Percentiles rank a stretch among this genome's conserved stretches.
These are phyloP conservation scores for Daktulosphaira vitifoliae DNA, from an alignment of 1,140 invertebrate genomes.

Conservation along the genomic window DNA sequence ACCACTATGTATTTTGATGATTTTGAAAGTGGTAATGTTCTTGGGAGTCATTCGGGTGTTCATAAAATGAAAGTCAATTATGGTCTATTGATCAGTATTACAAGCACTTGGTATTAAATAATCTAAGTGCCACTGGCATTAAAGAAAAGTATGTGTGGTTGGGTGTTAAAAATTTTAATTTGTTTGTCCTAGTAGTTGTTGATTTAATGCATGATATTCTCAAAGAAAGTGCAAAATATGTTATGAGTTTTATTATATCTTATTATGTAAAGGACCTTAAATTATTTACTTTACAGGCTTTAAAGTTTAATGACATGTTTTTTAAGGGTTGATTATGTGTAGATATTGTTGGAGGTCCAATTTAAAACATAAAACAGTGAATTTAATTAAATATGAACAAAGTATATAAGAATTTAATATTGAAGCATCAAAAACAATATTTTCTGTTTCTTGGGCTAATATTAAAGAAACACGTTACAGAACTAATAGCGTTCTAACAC, in stretches of 20 bases:
- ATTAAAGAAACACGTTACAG: neutral
- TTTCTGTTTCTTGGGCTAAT: neutral
- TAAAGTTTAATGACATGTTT: no score
- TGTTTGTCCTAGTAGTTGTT: neutral
- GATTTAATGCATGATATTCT: neutral
- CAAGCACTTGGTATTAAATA: neutral
- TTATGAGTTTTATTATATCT: neutral
- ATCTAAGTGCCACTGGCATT: neutral
- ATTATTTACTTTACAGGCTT: conserved; percentile 1
- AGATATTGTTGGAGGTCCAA: neutral
- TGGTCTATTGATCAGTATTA: neutral
- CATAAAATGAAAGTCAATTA: neutral
- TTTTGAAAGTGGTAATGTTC: neutral
- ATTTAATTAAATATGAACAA: neutral
- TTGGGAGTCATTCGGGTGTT: neutral
- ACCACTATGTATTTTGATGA: neutral
- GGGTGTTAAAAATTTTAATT: conserved; percentile 5
- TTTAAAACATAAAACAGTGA: neutral
- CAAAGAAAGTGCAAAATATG: neutral
- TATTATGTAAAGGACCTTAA: neutral
- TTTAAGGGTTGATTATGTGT: neutral
- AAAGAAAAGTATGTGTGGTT: conserved; percentile 7
- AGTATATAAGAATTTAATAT: neutral
- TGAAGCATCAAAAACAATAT: neutral
- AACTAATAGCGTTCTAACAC: neutral